A percentile compares a stretch with the other conserved stretches of the same genome.
Evolutionary conservation across 2,113 vertebrate genomes (phyloP).

Genomic region (Salvelinus sp.): DNA sequence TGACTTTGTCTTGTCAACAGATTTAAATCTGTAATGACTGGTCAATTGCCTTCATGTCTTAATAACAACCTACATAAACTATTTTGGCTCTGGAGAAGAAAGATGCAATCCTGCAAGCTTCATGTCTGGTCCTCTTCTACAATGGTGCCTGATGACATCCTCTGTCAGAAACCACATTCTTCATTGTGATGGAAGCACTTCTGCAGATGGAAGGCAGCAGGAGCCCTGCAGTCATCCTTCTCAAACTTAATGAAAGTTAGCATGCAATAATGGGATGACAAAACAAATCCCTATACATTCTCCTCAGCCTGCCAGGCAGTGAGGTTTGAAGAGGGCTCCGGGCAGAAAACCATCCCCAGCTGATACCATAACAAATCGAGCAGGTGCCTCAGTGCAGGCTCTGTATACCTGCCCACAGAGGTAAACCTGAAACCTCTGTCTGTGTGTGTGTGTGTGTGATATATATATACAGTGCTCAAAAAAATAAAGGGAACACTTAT

Average conservation of each 20-base stretch:
- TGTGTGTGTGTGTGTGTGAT: too few species aligned
- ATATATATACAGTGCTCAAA: too few species aligned
- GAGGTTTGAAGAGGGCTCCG: background rate
- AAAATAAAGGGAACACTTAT: too few species aligned
- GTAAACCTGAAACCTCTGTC: background rate
- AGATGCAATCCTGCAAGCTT: constrained; percentile 7
- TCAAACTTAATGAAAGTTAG: constrained; percentile 53
- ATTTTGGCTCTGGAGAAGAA: background rate
- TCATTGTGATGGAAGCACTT: constrained; percentile 22
- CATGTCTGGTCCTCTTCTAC: constrained; percentile 9
- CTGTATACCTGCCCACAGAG: background rate
- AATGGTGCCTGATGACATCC: background rate
- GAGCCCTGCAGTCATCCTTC: constrained; percentile 38
- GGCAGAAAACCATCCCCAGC: constrained; percentile 1
- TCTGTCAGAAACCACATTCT: constrained; percentile 5
- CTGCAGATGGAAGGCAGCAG: background rate
- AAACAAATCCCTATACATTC: constrained; percentile 39
- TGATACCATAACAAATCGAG: background rate
- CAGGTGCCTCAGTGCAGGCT: background rate
- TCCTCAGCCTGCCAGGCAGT: constrained; percentile 28
- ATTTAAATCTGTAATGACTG: constrained; percentile 12
- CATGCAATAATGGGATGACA: constrained; percentile 52
- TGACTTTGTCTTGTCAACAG: background rate
- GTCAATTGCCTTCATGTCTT: constrained; percentile 2
- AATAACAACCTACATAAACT: too few species aligned